Base-by-base conservation (phyloP, 2,888 invertebrate genomes). In the Euclidia mi region DNA sequence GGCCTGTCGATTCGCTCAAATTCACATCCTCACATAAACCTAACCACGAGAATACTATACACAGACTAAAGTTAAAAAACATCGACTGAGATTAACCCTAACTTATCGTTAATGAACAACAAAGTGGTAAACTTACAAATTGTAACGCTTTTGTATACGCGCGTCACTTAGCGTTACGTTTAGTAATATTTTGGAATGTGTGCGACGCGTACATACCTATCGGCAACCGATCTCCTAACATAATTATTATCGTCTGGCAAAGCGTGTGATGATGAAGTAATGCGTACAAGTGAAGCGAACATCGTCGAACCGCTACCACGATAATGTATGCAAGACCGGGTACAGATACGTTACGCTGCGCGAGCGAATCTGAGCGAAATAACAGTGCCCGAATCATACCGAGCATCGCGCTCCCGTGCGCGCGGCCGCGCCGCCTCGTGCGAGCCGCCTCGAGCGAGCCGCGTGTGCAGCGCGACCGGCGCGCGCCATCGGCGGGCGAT, bases 51-150 rank as follows among this genome's bases (percentile, higher is more conserved):
- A 91, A 92, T 92, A 91, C 92, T 90, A 92, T 91, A 92, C 91
- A 93, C 90, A 92, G 87, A 93, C 89, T 90, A 90, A 89, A 88
- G 84, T 85, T 84, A 89, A 63, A 90, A 90, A 90, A 92, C 92
- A 91, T 90, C 91, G 86, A 92, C 88, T 90, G 91, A 93, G 88
- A 92, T 92, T 94, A 92, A 90, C 88, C 78, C 93, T 94, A 94
- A 89, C 94, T 94, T 94, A 94, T 86, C 90, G 87, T 89, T 94
- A 93, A 93, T 94, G 94, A 94, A 94, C 94, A 94, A 92, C 93
- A 92, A 89, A 91, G 93, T 94, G 94, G 94, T 92, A 92, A 93
- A 92, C 89, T 88, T 89, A 91, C 87, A 90, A 85, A 83, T 79
- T 82, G 88, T 81, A 87, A 87, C 90, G 90, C 89, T 83, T 75